These are phyloP conservation scores for Azemiops feae DNA, from an alignment of 2,113 vertebrate genomes.

Conservation along the genomic window DNA sequence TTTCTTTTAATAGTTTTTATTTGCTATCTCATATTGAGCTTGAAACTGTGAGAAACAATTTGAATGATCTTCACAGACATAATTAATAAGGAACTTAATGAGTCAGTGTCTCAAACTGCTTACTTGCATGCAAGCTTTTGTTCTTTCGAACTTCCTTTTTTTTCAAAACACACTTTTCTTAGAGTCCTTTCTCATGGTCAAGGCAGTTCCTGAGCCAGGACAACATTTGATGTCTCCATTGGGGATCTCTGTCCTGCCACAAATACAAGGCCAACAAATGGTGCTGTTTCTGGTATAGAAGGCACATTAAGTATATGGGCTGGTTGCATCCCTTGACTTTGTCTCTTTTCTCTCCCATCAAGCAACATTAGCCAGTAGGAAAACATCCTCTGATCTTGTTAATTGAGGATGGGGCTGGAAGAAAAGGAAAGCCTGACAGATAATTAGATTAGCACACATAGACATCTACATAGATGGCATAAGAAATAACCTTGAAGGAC, in stretches of 20 bases:
- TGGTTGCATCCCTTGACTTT: background rate
- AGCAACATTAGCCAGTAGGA: background rate
- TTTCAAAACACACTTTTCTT: constrained; percentile 73
- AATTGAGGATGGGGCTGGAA: background rate
- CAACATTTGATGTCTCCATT: background rate
- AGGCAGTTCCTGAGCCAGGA: background rate
- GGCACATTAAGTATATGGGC: background rate
- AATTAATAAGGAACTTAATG: constrained; percentile 71
- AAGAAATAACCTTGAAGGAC: background rate
- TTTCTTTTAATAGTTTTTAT: constrained; percentile 54
- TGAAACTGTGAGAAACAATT: constrained; percentile 64
- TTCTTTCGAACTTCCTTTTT: constrained; percentile 73
- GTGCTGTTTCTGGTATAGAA: background rate
- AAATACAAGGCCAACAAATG: background rate
- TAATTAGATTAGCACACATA: background rate
- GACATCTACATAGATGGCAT: background rate
- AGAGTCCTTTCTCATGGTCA: constrained; percentile 10
- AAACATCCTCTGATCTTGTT: background rate
- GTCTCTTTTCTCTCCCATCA: background rate
- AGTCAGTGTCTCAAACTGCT: constrained; percentile 70
- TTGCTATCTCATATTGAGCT: constrained; percentile 55
- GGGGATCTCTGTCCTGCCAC: background rate
- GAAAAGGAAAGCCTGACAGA: background rate
- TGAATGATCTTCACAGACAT: constrained; percentile 64
- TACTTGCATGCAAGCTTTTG: constrained; percentile 46